Conservation (phyloP, 2,888 invertebrate genomes). For the Embidobia sp. region DNA sequence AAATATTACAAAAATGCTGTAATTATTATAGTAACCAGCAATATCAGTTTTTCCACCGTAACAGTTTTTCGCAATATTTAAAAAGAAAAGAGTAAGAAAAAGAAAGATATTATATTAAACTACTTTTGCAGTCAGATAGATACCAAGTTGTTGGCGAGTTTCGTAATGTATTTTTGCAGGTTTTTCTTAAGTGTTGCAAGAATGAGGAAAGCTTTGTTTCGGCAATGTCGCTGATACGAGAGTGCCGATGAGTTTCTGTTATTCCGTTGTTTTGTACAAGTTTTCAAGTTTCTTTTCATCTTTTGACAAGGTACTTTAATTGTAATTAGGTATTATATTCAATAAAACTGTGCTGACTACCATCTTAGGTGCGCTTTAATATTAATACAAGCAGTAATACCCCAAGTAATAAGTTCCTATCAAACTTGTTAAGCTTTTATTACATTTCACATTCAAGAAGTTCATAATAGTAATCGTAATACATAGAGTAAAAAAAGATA, state of each 20-base stretch:
- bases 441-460: too few species aligned
- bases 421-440: too few species aligned
- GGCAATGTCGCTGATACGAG: conserved; percentile 31
- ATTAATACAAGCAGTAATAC: too few species aligned
- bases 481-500: too few species aligned
- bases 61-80: too few species aligned
- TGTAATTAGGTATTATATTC: conserved; percentile 23
- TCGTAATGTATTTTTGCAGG: conserved; percentile 39
- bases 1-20: too few species aligned
- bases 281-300: conserved; percentile 36
- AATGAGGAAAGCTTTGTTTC: conserved; percentile 33
- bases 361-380: too few species aligned
- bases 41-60: too few species aligned
- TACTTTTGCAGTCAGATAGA: conserved; percentile 43
- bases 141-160: conserved; percentile 35
- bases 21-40: too few species aligned
- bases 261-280: conserved; percentile 36
- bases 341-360: neutral
- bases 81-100: too few species aligned
- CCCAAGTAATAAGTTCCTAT: too few species aligned
- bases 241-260: conserved; percentile 39
- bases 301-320: conserved; percentile 23
- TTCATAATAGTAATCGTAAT: too few species aligned
- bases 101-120: conserved; percentile 45
- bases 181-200: conserved; percentile 33